Base-by-base conservation (phyloP, 2,113 vertebrate genomes). In the Mugil cephalus region DNA sequence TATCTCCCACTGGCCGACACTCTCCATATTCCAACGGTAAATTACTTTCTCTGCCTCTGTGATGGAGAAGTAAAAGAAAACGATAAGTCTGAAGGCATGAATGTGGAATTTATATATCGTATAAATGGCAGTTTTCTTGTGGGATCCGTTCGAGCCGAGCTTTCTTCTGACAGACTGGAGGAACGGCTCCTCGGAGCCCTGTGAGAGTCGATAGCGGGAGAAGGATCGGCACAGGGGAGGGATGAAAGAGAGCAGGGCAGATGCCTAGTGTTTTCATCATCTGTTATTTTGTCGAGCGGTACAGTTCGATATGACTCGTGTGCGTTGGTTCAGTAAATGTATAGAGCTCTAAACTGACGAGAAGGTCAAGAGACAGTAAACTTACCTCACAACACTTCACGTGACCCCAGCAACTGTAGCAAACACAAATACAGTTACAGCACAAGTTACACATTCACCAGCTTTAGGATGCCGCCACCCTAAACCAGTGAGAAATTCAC, bases 11-110 rank as follows among this genome's bases (percentile, higher is more conserved):
- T 4, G 60, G 69, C 78, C 75, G 75, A 80, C 78, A 35, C 80
- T 81, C 85, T 89, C 82, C 83, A 80, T 85, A 84, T 82, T 79
- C 77, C 58, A 1, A 13, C 80, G 39, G 60, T 80, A 88, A 90
- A 90, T 91, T 83, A 90, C 90, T 88, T 89, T 77, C 79, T 64
- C 72, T 79, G 70, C 78, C 61, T 70, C 69, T 54, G 78, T 84
- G 88, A 90, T 87, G 82, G 81, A 79, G 86, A 88, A 87, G 86
- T 84, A 82, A 88, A 85, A 74, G 84, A 62, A 84, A 89, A 87
- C 5, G 87, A 89, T 88, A 88, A 86, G 83, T 92, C 85, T 82
- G 53, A 79, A 79, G 78, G 67, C 60, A 46, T 67, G 73, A 84
- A 86, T 88, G 62, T 74, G 79, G 80, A 87, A 89, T 90, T 83